Evolutionary conservation across 2,888 invertebrate genomes (phyloP).

Genomic region (Mythimna ferrago): DNA sequence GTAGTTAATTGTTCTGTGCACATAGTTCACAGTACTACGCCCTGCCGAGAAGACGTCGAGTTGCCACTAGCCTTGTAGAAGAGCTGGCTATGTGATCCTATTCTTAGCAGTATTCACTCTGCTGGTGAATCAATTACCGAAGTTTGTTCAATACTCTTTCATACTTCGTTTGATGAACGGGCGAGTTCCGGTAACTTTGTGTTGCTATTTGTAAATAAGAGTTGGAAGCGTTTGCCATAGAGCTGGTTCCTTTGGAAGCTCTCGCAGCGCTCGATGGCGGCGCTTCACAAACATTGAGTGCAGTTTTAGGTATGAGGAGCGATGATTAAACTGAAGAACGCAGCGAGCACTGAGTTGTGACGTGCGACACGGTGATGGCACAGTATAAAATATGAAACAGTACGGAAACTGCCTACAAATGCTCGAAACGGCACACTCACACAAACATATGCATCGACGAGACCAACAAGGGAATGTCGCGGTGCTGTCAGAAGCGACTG

Average conservation of each 20-base stretch:
- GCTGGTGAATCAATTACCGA: slow-evolving; percentile 14
- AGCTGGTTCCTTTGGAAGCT: slow-evolving; percentile 11
- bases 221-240: slow-evolving; percentile 8
- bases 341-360: neutral
- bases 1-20: too few species aligned
- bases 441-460: too few species aligned
- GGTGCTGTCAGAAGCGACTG: too few species aligned
- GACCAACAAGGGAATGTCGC: too few species aligned
- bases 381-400: too few species aligned
- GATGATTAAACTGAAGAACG: slow-evolving; percentile 1
- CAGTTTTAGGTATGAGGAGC: slow-evolving; percentile 13
- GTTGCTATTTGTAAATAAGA: slow-evolving; percentile 33
- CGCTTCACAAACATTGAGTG: slow-evolving; percentile 15
- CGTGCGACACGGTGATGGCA: neutral
- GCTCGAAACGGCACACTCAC: too few species aligned
- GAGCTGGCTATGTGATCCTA: too few species aligned
- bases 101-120: neutral
- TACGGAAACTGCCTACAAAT: too few species aligned
- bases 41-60: too few species aligned
- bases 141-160: slow-evolving; percentile 16
- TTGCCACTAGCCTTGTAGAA: too few species aligned
- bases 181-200: slow-evolving; percentile 7
- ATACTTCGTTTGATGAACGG: slow-evolving; percentile 8
- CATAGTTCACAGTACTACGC: too few species aligned
- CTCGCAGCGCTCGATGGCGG: neutral